Conservation (phyloP, 2,888 invertebrate species). For the Adineta ricciae region DNA sequence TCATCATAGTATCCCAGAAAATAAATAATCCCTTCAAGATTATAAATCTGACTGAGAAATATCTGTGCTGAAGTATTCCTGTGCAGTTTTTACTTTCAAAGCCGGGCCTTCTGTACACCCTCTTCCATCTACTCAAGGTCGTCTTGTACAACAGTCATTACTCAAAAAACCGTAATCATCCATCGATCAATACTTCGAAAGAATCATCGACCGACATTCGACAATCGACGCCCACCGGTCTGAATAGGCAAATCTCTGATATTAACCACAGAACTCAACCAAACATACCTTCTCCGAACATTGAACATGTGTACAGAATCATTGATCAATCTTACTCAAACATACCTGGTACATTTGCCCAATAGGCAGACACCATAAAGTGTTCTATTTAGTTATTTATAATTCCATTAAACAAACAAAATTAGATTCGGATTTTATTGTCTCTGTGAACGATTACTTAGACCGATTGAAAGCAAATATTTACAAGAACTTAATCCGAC, state of each 20-base stretch:
- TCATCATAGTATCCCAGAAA: no score
- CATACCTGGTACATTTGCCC: background rate
- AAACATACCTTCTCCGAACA: background rate
- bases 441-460: background rate
- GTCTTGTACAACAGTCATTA: background rate
- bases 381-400: background rate
- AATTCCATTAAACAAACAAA: background rate
- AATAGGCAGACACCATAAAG: background rate
- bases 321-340: slow-evolving; percentile 3
- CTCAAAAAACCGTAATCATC: background rate
- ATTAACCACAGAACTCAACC: background rate
- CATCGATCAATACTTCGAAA: background rate
- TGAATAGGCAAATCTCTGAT: no score
- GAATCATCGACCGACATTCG: background rate
- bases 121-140: no score
- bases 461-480: background rate
- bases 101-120: no score
- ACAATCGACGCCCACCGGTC: no score
- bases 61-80: no score
- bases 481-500: slow-evolving; percentile 3
- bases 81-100: no score
- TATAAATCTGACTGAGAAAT: no score
- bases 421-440: slow-evolving; percentile 14
- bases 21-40: no score
- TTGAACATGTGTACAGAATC: background rate